Evolutionary conservation across 53 echinoderm and acorn worm genomes (phyloP), one percentile per base, ranked within the genome.

Genomic region (Stichopus horrens): DNA sequence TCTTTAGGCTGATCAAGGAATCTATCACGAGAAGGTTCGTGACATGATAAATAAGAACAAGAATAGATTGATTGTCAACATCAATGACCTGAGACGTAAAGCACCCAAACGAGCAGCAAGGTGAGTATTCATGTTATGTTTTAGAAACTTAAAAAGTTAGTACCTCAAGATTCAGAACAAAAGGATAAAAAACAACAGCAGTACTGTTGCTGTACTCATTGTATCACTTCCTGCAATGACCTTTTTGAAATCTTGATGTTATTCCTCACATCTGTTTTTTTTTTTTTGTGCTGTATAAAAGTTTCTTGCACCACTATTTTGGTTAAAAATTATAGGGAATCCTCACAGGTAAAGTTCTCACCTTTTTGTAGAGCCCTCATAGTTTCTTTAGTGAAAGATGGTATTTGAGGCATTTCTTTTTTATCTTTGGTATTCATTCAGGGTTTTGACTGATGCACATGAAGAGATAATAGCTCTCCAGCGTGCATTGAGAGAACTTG

Each of bases 41-140:
- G 94, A 96, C 63, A 98, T 98, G 98, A 98, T 98, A 51, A 92
- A 88, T 21, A 95, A 98, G 89, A 98, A 98, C 71, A 85, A 89
- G 11, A 80, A 87, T 68, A 91, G 98, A 53, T 91, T 98, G 8
- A 89, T 96, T 53, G 91, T 98, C 71, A 98, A 96, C 86, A 92
- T 98, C 86, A 98, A 98, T 74, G 98, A 98, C 88, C 91, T 98
- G 63, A 86, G 98, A 68, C 88, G 92, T 13, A 98, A 98, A 82
- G 90, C 88, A 22, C 94, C 95, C 7, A 94, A 94, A 22, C 91
- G 98, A 85, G 98, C 98, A 76, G 67, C 76, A 58, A 93, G 98
- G 98, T 98, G 23, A 76, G 20, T 76, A 54, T 71, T 20, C 14
- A 71, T 59, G 8, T 37, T 37, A 37, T 37, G 37, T 37, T 37